Conservation (phyloP, 2,797 vertebrate genomes). For the Falco berigora region DNA sequence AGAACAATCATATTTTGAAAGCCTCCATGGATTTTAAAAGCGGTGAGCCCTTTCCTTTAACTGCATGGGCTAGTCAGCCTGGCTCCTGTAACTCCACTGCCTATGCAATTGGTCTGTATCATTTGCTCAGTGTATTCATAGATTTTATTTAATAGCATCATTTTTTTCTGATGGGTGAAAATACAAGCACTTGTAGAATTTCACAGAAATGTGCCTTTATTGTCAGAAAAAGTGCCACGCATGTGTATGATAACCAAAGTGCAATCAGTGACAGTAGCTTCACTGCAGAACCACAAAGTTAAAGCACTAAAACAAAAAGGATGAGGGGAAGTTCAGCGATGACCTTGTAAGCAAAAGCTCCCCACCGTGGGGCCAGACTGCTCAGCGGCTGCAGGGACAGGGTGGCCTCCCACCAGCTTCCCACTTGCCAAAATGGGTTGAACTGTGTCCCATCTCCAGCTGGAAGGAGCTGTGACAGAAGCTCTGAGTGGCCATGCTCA, state of each 20-base stretch:
- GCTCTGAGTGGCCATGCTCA: neutral
- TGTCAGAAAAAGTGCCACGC: neutral
- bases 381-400: neutral
- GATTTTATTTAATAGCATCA: neutral
- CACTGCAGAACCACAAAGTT: neutral
- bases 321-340: neutral
- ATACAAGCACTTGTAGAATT: neutral
- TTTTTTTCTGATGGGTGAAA: neutral
- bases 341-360: neutral
- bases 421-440: neutral
- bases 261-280: neutral
- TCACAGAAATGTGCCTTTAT: neutral
- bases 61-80: neutral
- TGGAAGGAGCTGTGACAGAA: neutral
- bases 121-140: neutral
- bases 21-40: neutral
- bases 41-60: neutral
- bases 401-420: neutral
- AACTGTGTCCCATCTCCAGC: neutral
- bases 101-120: neutral
- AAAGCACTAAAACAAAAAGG: neutral
- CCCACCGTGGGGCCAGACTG: neutral
- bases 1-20: neutral
- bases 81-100: neutral
- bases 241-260: neutral